A percentile compares a stretch with the other conserved stretches of the same genome.
These are phyloP conservation scores for Macaria notata DNA, from an alignment of 2,888 invertebrate genomes.

Conservation along the genomic window DNA sequence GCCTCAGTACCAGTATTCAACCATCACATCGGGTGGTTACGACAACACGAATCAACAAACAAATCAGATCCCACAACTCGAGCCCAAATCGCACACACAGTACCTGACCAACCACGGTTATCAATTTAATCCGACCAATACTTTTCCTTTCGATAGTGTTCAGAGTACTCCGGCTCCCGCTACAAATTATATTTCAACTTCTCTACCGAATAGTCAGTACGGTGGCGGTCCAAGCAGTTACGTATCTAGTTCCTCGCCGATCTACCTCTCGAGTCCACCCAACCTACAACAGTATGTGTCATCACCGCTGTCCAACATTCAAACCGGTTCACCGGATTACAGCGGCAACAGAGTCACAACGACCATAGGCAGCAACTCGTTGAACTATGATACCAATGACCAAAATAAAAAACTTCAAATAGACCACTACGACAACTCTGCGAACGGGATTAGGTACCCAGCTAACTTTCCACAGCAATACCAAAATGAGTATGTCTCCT, in stretches of 20 bases:
- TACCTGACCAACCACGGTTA: slow-evolving; percentile 54
- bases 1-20: slow-evolving; percentile 69
- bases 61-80: slow-evolving; percentile 53
- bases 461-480: slow-evolving; percentile 57
- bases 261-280: slow-evolving; percentile 66
- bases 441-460: slow-evolving; percentile 65
- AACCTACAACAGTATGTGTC: slow-evolving; percentile 64
- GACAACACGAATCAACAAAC: slow-evolving; percentile 56
- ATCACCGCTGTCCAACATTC: slow-evolving; percentile 63
- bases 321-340: slow-evolving; percentile 62
- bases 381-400: slow-evolving; percentile 55
- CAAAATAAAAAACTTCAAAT: slow-evolving; percentile 63
- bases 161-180: slow-evolving; percentile 67
- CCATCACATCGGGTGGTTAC: slow-evolving; percentile 53
- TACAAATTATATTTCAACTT: slow-evolving; percentile 63
- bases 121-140: slow-evolving; percentile 58
- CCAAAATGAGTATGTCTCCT: slow-evolving; percentile 60
- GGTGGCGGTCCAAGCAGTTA: slow-evolving; percentile 61
- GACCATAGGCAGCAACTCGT: slow-evolving; percentile 52
- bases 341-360: slow-evolving; percentile 54
- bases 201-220: slow-evolving; percentile 61
- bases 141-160: slow-evolving; percentile 51
- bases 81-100: slow-evolving; percentile 57
- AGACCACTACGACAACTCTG: slow-evolving; percentile 73
- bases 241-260: slow-evolving; percentile 69